Evolutionary conservation across 2,113 vertebrate genomes (phyloP).

Genomic region (Labrus mixtus): DNA sequence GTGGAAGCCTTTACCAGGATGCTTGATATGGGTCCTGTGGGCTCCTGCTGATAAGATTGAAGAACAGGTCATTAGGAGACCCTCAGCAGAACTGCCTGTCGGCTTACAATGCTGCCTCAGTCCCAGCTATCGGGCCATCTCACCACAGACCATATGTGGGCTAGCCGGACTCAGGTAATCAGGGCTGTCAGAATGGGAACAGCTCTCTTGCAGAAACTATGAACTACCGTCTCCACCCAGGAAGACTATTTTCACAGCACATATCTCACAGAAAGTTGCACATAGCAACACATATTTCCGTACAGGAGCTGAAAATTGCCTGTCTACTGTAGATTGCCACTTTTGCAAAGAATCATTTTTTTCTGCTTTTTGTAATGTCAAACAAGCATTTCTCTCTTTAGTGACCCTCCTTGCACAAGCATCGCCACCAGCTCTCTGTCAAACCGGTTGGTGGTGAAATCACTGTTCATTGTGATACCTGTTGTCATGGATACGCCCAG

Average conservation of each 20-base stretch:
- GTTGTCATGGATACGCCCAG: conserved; percentile 82
- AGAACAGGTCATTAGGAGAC: conserved; percentile 50
- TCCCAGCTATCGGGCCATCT: conserved; percentile 67
- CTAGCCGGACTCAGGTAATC: conserved; percentile 57
- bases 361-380: conserved; percentile 11
- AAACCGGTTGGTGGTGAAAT: conserved; percentile 86
- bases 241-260: conserved; percentile 18
- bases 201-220: conserved; percentile 48
- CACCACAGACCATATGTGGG: conserved; percentile 63
- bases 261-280: not conserved
- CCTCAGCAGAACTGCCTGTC: conserved; percentile 41
- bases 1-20: conserved; percentile 57
- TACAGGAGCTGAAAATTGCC: not conserved
- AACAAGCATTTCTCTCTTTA: conserved; percentile 26
- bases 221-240: conserved; percentile 22
- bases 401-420: conserved; percentile 64
- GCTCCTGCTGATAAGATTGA: conserved; percentile 68
- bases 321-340: not conserved
- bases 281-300: not conserved
- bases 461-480: conserved; percentile 80
- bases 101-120: conserved; percentile 65
- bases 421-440: conserved; percentile 81
- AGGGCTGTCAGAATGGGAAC: conserved; percentile 54
- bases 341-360: not conserved
- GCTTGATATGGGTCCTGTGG: conserved; percentile 57